Conservation (phyloP, 2,888 invertebrate species). For the Heterodera filipjevi region DNA sequence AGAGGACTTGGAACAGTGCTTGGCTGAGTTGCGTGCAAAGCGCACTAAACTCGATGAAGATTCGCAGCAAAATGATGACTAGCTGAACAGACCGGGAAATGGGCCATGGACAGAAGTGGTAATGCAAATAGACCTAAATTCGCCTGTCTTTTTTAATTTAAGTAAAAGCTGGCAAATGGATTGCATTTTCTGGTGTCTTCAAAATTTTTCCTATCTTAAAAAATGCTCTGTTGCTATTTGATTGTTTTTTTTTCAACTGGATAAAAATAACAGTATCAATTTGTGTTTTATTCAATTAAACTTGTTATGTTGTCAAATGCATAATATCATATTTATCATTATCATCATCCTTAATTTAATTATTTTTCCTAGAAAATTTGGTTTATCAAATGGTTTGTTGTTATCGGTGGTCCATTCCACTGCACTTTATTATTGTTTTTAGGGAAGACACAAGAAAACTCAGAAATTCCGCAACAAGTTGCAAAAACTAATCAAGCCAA, state of each 20-base stretch:
- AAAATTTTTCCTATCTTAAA: too few relatives aligned
- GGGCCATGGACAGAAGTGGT: conserved; percentile 30
- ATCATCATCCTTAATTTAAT: not conserved
- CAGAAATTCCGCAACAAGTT: conserved; percentile 47
- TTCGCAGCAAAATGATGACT: not conserved
- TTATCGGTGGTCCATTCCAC: too few relatives aligned
- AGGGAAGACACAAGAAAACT: conserved; percentile 51
- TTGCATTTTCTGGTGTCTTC: too few relatives aligned
- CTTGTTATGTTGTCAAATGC: too few relatives aligned
- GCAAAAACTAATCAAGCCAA: conserved; percentile 60
- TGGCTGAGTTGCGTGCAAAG: conserved; percentile 37
- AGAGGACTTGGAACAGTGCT: conserved; percentile 39
- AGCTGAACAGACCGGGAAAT: not conserved
- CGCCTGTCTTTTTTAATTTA: not conserved
- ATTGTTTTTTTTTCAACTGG: too few relatives aligned
- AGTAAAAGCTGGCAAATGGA: not conserved
- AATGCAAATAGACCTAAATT: not conserved
- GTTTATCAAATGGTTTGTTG: not conserved
- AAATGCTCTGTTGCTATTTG: too few relatives aligned
- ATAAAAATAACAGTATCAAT: too few relatives aligned
- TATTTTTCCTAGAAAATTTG: not conserved
- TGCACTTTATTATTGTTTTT: not conserved
- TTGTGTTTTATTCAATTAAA: too few relatives aligned
- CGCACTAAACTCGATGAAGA: conserved; percentile 39
- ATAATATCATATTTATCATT: too few relatives aligned